Base-by-base conservation (phyloP, 2,888 invertebrate genomes). In the Caenorhabditis zanzibari region DNA sequence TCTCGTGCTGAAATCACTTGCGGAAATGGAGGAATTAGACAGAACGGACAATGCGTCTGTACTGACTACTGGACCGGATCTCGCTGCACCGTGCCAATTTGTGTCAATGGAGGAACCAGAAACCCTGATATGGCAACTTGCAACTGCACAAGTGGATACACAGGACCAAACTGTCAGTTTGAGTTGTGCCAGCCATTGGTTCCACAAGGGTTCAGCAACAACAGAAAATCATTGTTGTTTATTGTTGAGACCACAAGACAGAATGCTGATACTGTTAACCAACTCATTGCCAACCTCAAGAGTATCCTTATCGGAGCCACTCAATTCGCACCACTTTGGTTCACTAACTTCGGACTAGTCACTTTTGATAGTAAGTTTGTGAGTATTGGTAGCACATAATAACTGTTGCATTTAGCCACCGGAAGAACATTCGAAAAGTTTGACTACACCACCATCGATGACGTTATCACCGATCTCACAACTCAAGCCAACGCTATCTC, bases 21-120 rank as follows among this genome's bases (percentile, higher is more conserved):
- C 58, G 87, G 87, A 41, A 86, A 90, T 26, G 88, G 88, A 56
- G 90, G 90, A 38, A 74, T 86, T 38, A 69, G 85, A 28, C 89
- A 87, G 38, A 85, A 89, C 38, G 90, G 90, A 54, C 52, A 49
- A 12, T 90, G 90, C 59, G 74, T 89, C 7, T 90, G 90, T 54
- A 74, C 82, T 16, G 89, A 89, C 5, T 89, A 88, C 80, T 90
- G 85, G 86, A 85, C 85, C 14, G 90, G 89, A 68, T 81, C 63
- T 14, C 75, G 52, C 28, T 87, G 87, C 61, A 83, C 86, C 0
- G 74, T 86, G 14, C 88, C 88, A 74, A 79, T 86, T 52, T 90
- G 90, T 68, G 86, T 87, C 0, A 90, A 90, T 49, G 88, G 88
- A 28, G 90, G 90, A 76, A 88, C 85, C 5, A 80, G 84, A 54